A percentile compares a stretch with the other conserved stretches of the same genome.
Evolutionary conservation across 2,113 vertebrate genomes (phyloP).

Genomic region (Hemibagrus wyckioides): DNA sequence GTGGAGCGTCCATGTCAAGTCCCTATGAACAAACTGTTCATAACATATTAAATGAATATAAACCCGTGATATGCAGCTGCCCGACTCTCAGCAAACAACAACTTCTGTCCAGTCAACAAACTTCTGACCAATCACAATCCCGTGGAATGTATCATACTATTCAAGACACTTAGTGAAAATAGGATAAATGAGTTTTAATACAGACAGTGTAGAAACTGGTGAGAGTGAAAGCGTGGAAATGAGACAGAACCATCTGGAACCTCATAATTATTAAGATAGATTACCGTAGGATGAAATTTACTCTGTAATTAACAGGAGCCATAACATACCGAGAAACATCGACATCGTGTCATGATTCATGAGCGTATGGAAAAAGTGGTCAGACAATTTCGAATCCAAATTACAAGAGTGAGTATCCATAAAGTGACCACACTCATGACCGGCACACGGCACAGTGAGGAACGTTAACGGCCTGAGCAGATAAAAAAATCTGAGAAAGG

Average conservation of each 20-base stretch:
- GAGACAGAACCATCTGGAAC: not conserved
- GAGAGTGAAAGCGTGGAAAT: not conserved
- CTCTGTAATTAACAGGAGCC: slow-evolving; percentile 15
- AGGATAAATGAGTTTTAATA: not conserved
- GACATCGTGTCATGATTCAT: not conserved
- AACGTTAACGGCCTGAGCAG: not conserved
- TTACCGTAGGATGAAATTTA: not conserved
- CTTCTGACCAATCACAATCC: not conserved
- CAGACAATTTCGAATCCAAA: not conserved
- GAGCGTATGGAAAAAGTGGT: not conserved
- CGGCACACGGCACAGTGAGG: not conserved
- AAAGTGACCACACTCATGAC: not conserved
- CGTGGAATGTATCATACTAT: not conserved
- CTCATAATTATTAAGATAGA: not conserved
- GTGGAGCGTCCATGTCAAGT: not conserved
- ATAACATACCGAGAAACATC: slow-evolving; percentile 9
- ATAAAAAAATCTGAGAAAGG: not conserved
- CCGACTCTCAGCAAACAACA: too few relatives aligned
- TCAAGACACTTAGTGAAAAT: not conserved
- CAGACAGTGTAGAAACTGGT: not conserved
- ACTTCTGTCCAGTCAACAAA: not conserved
- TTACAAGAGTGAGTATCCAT: not conserved
- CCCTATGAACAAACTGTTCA: not conserved
- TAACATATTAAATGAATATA: not conserved
- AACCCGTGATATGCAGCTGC: not conserved